Evolutionary conservation across 1,140 invertebrate genomes (phyloP), one percentile per base, ranked within the genome.

Genomic region (Aporrectodea caliginosa): DNA sequence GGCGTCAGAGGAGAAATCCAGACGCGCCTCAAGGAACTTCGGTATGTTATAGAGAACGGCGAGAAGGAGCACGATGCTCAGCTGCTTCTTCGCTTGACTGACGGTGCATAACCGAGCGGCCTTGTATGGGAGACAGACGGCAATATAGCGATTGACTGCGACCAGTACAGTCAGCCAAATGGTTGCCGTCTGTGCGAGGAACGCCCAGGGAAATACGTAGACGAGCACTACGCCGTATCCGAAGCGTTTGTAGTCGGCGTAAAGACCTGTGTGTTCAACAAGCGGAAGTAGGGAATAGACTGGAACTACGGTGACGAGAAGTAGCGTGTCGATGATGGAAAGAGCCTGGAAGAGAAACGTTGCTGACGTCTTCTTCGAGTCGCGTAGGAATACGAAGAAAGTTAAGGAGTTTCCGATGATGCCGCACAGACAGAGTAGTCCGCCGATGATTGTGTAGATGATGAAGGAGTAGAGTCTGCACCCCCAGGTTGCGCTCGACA

Each of bases 131-230:
- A 30, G 32, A 58, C 79, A 80, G 33, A 80, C 75, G 1, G 79
- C 79, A 27, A 80, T 72, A 75, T 78, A 78, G 2, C 79, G 68
- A 35, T 80, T 78, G 22, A 80, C 27, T 6, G 33, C 75, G 16
- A 80, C 79, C 33, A 80, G 79, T 1, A 80, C 79, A 16, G 79
- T 80, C 75, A 80, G 35, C 79, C 79, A 80, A n/a, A 80, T 73
- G 30, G 79, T 78, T 27, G 79, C 75, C 27, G 79, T 80, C 69
- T 80, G 79, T 2, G 75, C 75, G 1, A 69, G 30, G 22, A 78
- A n/a, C 12, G 79, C 75, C 16, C 69, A 22, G 1, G 75, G 75
- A 27, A 72, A 33, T 14, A 80, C 31, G 68, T 72, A 73, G 0
- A 77, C 75, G 1, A 43, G 31, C 1, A 80, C 30, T 73, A 71